Evolutionary conservation across 2,888 invertebrate species (phyloP).

Genomic region (Synergus itoensis): DNA sequence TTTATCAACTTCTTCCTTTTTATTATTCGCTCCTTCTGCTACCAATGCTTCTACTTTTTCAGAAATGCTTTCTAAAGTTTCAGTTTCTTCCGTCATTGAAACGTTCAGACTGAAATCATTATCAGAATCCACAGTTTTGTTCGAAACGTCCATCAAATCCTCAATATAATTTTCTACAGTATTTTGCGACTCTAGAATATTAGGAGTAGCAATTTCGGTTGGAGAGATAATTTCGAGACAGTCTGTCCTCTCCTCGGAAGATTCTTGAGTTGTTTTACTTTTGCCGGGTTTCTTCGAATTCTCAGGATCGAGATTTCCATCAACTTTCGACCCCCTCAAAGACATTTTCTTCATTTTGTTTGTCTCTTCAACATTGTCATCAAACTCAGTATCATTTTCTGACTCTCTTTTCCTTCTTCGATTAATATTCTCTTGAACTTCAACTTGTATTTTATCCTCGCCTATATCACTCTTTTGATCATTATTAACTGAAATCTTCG

Average conservation of each 20-base stretch:
- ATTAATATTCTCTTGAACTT: background rate
- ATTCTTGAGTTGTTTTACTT: constrained; percentile 42
- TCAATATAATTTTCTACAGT: background rate
- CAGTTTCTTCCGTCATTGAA: constrained; percentile 61
- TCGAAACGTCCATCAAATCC: constrained; percentile 32
- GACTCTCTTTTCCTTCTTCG: constrained; percentile 11
- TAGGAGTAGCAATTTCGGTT: background rate
- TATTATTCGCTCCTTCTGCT: constrained; percentile 53
- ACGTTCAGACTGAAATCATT: constrained; percentile 23
- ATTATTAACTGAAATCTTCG: background rate
- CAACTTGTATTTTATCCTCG: background rate
- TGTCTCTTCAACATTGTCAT: constrained; percentile 45
- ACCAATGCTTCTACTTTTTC: constrained; percentile 71
- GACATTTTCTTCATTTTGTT: constrained; percentile 59
- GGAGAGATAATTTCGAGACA: background rate
- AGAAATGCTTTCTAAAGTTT: constrained; percentile 73
- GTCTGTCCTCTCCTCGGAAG: constrained; percentile 39
- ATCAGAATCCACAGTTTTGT: constrained; percentile 21
- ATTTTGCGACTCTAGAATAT: background rate
- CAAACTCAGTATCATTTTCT: background rate
- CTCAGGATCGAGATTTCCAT: constrained; percentile 46
- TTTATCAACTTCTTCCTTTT: constrained; percentile 20
- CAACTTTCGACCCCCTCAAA: constrained; percentile 51
- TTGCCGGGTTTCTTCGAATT: constrained; percentile 51
- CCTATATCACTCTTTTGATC: constrained; percentile 20